Percentiles rank a stretch among this genome's conserved stretches.
These are phyloP conservation scores for Stomatorhinus walkeri DNA, from an alignment of 2,797 vertebrate species.

Conservation along the genomic window DNA sequence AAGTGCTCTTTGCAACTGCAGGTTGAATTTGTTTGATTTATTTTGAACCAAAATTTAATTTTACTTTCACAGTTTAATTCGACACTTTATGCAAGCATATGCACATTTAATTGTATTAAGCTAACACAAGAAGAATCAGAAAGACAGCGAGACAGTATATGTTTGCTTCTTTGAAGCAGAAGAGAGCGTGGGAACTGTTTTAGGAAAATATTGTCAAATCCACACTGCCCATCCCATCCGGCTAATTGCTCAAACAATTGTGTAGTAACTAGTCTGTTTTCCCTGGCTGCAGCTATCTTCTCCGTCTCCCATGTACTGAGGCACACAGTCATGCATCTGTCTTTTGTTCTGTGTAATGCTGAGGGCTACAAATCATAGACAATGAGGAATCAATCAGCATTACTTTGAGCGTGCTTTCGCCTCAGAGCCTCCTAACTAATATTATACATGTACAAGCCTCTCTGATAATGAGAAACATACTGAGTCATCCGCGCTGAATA, in stretches of 20 bases:
- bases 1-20: background rate
- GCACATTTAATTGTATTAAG: background rate
- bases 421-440: background rate
- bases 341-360: background rate
- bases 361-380: background rate
- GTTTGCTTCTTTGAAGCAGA: background rate
- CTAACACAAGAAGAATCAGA: background rate
- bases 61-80: background rate
- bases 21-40: background rate
- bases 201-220: background rate
- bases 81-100: background rate
- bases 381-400: background rate
- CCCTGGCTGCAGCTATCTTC: background rate
- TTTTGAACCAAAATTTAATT: background rate
- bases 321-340: background rate
- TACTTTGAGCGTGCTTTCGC: background rate
- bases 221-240: background rate
- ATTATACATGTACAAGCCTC: constrained; percentile 2
- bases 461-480: background rate
- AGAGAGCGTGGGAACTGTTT: background rate
- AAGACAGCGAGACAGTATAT: background rate
- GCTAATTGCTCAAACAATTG: background rate
- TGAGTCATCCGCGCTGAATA: background rate
- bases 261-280: background rate
- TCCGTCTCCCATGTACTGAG: background rate